Conservation (phyloP, 2,113 vertebrate genomes). For the Embiotoca jacksoni region DNA sequence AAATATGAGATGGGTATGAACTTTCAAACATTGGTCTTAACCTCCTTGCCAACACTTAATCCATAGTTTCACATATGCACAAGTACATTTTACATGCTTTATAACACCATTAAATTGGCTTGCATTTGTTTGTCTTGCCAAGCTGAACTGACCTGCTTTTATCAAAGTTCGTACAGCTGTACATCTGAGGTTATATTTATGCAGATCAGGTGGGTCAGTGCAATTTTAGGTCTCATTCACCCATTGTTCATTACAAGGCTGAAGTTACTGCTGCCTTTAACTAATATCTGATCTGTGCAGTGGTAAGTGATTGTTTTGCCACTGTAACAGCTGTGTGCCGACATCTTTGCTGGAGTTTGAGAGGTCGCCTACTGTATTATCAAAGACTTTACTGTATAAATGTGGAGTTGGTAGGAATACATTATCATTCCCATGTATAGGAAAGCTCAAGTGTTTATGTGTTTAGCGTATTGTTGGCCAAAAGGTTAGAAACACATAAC, state of each 20-base stretch:
- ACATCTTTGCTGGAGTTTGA: constrained; percentile 7
- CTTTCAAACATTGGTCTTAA: too few relatives aligned
- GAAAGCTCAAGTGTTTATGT: background rate
- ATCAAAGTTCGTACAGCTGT: background rate
- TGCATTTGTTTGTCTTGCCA: background rate
- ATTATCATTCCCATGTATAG: background rate
- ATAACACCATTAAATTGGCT: too few relatives aligned
- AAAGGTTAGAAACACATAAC: constrained; percentile 3
- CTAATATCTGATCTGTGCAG: constrained; percentile 4
- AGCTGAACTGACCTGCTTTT: constrained; percentile 1
- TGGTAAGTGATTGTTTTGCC: constrained; percentile 5
- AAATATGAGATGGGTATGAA: too few relatives aligned
- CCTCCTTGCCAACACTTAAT: background rate
- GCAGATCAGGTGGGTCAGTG: constrained; percentile 20
- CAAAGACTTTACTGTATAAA: constrained; percentile 14
- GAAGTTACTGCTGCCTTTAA: constrained; percentile 10
- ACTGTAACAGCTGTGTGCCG: constrained; percentile 12
- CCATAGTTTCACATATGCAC: background rate
- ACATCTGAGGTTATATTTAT: constrained; percentile 8
- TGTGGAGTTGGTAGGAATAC: background rate
- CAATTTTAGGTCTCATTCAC: constrained; percentile 23
- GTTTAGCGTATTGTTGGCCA: background rate
- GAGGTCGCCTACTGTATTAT: background rate
- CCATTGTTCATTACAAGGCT: constrained; percentile 18
- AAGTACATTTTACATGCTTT: background rate